phyloP scores from a whole-genome alignment of 2,113 vertebrate genomes.

The Chionodraco myersi region DNA sequence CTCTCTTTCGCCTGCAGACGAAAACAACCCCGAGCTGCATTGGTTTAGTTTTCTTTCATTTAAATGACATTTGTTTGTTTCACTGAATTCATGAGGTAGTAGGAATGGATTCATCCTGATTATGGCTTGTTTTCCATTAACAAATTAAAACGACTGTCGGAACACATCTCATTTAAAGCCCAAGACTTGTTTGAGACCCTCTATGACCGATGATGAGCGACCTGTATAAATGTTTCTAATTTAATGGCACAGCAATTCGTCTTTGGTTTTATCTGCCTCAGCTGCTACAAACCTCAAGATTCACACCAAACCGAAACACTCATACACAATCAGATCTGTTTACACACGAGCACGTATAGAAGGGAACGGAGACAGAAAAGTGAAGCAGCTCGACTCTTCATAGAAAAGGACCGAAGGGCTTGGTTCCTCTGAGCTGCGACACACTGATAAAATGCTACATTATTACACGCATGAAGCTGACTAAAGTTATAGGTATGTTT shows the following conservation, averaged over 20 bases:
- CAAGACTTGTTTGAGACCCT: neutral
- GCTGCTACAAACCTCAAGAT: constrained; percentile 48
- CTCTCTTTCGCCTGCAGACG: constrained; percentile 5
- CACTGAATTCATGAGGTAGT: constrained; percentile 78
- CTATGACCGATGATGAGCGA: neutral
- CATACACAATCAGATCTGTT: constrained; percentile 9
- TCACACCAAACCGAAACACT: constrained; percentile 15
- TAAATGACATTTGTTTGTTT: neutral
- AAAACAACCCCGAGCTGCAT: constrained; percentile 43
- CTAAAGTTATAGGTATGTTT: constrained; percentile 37
- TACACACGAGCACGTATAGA: neutral
- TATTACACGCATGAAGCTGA: constrained; percentile 59
- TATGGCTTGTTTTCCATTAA: constrained; percentile 61
- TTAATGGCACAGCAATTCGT: constrained; percentile 41
- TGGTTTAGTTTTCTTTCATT: neutral
- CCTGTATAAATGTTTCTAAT: constrained; percentile 4
- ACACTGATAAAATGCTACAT: constrained; percentile 68
- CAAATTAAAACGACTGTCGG: neutral
- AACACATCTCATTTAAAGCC: neutral
- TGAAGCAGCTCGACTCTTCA: constrained; percentile 28
- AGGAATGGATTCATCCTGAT: constrained; percentile 26
- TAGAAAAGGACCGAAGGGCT: neutral
- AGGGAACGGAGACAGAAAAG: constrained; percentile 17
- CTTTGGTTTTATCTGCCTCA: constrained; percentile 70
- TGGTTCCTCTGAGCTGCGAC: constrained; percentile 40